Conservation (phyloP, 2,113 vertebrate genomes). For the Eupsittula cactorum region DNA sequence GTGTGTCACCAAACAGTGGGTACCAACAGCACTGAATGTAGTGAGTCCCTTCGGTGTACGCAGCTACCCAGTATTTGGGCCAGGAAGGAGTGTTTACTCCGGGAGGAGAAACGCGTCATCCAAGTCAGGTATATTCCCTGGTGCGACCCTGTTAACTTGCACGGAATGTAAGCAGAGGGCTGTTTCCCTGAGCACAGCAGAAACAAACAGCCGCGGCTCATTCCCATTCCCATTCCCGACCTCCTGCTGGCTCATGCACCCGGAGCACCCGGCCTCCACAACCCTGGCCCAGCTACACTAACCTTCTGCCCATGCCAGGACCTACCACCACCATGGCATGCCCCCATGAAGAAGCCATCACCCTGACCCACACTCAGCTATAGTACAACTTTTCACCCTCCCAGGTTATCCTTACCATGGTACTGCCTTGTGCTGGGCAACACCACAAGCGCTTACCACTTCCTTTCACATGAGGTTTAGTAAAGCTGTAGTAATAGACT, state of each 20-base stretch:
- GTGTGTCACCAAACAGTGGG: not conserved
- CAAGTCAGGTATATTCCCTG: not conserved
- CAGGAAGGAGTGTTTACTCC: not conserved
- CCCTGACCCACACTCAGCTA: rapidly evolving
- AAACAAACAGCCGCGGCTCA: rapidly evolving
- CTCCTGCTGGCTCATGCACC: not conserved
- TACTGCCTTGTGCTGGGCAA: not conserved
- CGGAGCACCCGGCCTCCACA: rapidly evolving
- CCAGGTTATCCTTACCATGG: not conserved
- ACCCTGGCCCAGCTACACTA: not conserved
- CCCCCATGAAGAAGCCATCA: rapidly evolving
- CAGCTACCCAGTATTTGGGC: not conserved
- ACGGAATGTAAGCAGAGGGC: constrained; percentile 11
- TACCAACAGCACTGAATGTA: rapidly evolving
- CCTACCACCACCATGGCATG: no score
- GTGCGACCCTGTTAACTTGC: not conserved
- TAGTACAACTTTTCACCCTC: not conserved
- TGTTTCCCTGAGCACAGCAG: not conserved
- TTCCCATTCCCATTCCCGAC: rapidly evolving
- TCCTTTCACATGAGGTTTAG: not conserved
- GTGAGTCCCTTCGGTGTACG: no score
- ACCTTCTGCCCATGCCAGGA: rapidly evolving
- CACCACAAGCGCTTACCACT: rapidly evolving
- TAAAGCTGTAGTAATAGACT: not conserved
- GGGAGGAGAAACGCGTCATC: not conserved